Conservation (phyloP, 2,113 vertebrate species). For the Cranoglanis bouderius region DNA sequence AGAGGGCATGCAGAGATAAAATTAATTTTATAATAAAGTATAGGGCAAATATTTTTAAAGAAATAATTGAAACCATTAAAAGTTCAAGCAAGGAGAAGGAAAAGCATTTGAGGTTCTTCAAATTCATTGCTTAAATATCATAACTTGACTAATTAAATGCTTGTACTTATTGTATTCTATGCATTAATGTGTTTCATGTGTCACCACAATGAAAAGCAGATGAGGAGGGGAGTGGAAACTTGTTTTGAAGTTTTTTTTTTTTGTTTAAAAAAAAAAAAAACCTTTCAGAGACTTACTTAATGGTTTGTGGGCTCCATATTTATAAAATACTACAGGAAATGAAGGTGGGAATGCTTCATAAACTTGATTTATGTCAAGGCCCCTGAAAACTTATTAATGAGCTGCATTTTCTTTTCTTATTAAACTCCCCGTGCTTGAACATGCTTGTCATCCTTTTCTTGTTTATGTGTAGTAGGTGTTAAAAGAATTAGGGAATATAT, state of each 20-base stretch:
- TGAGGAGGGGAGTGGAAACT: background rate
- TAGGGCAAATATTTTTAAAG: background rate
- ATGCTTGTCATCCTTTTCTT: background rate
- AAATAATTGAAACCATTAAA: background rate
- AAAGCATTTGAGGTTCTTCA: no score
- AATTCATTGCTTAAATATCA: background rate
- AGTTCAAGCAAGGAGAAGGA: no score
- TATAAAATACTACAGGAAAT: background rate
- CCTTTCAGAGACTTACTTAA: background rate
- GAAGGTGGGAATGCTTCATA: slow-evolving; percentile 2
- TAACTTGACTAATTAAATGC: background rate
- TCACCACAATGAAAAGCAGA: background rate
- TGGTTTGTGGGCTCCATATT: background rate
- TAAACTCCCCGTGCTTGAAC: background rate
- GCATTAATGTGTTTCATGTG: background rate
- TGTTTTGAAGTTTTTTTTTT: background rate
- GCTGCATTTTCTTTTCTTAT: slow-evolving; percentile 17
- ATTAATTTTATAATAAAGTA: background rate
- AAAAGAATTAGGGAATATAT: background rate
- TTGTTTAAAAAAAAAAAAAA: background rate
- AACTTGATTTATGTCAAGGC: background rate
- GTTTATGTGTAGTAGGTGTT: background rate
- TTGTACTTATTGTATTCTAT: background rate
- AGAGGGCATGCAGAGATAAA: background rate
- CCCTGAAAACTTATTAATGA: slow-evolving; percentile 7